These are phyloP conservation scores for Abrostola triplasia DNA, from an alignment of 2,888 invertebrate species.

Conservation along the genomic window DNA sequence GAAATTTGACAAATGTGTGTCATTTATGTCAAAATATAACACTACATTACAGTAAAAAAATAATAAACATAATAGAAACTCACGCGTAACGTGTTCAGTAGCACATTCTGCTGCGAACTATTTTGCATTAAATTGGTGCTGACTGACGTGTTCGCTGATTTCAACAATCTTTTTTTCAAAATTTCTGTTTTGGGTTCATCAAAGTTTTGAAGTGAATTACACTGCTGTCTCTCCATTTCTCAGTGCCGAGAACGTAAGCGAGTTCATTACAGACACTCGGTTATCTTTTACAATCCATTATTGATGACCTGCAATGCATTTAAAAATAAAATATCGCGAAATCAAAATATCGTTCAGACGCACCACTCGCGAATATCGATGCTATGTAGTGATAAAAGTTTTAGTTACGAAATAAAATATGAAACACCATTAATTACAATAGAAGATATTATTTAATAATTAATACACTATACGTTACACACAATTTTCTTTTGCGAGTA, in stretches of 20 bases:
- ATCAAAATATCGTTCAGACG: conserved; percentile 70
- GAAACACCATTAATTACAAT: conserved; percentile 35
- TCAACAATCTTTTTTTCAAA: conserved; percentile 86
- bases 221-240: conserved; percentile 86
- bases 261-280: conserved; percentile 79
- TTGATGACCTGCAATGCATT: conserved; percentile 80
- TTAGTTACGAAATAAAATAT: conserved; percentile 41
- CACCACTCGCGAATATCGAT: conserved; percentile 59
- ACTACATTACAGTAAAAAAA: conserved; percentile 47
- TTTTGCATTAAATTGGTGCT: conserved; percentile 73
- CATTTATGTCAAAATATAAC: conserved; percentile 64
- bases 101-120: conserved; percentile 81
- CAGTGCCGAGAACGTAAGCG: conserved; percentile 71
- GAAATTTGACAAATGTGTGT: conserved; percentile 73
- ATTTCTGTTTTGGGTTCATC: conserved; percentile 85
- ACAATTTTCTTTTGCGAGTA: conserved; percentile 79
- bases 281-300: conserved; percentile 80
- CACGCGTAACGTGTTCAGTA: conserved; percentile 84
- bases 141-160: conserved; percentile 74
- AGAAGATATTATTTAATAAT: conserved; percentile 34
- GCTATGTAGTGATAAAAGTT: conserved; percentile 58
- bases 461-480: conserved; percentile 59
- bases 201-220: conserved; percentile 87
- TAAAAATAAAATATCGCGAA: conserved; percentile 82
- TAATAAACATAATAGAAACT: conserved; percentile 65